These are phyloP conservation scores for Drosophila kokeensis DNA, from an alignment of 2,888 invertebrate genomes.

Conservation along the genomic window DNA sequence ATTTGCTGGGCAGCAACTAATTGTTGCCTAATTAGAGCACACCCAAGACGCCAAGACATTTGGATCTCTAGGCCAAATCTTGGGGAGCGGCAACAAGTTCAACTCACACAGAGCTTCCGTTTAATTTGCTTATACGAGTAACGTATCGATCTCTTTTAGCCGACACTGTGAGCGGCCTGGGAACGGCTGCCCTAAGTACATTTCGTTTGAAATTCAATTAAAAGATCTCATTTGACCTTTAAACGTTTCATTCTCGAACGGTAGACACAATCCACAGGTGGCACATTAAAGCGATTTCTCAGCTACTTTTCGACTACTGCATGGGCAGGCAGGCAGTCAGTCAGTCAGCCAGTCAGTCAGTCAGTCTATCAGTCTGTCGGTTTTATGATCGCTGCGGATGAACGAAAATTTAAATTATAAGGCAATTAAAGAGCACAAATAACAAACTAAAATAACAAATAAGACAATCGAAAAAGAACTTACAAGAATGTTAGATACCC, in stretches of 20 bases:
- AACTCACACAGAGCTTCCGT: slow-evolving; percentile 60
- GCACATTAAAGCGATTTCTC: slow-evolving; percentile 50
- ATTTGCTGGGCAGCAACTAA: slow-evolving; percentile 32
- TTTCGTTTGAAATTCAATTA: slow-evolving; percentile 80
- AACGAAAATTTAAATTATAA: slow-evolving; percentile 78
- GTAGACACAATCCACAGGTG: slow-evolving; percentile 42
- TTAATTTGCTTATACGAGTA: slow-evolving; percentile 52
- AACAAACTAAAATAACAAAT: slow-evolving; percentile 20
- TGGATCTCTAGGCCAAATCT: slow-evolving; percentile 23
- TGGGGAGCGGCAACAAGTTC: slow-evolving; percentile 22
- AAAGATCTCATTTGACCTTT: slow-evolving; percentile 65
- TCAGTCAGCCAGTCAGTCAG: background rate
- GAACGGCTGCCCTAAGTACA: slow-evolving; percentile 62
- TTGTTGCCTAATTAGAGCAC: slow-evolving; percentile 33
- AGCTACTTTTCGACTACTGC: slow-evolving; percentile 60
- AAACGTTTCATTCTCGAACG: slow-evolving; percentile 50
- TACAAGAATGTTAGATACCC: slow-evolving; percentile 1
- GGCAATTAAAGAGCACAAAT: slow-evolving; percentile 65
- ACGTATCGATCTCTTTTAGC: slow-evolving; percentile 15
- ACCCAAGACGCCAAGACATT: slow-evolving; percentile 22
- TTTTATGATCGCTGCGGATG: slow-evolving; percentile 48
- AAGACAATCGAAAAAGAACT: background rate
- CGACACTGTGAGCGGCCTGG: slow-evolving; percentile 2
- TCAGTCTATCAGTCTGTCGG: slow-evolving; percentile 10
- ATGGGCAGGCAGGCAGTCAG: slow-evolving; percentile 34